Evolutionary conservation across 2,113 vertebrate species (phyloP).

Genomic region (Nanorana parkeri): DNA sequence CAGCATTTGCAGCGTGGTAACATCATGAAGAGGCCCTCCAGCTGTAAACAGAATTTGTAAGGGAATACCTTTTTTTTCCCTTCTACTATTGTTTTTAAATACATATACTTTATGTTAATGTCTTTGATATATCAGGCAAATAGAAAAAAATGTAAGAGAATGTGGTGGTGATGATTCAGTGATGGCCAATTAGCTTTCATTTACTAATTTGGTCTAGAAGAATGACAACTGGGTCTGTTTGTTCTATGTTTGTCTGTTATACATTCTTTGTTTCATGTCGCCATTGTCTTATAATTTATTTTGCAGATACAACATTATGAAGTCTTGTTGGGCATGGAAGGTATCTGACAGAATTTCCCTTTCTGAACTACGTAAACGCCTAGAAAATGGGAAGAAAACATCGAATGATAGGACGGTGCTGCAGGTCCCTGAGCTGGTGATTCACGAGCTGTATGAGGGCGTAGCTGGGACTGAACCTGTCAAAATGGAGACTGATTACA

Average conservation of each 20-base stretch:
- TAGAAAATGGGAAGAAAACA: slow-evolving; percentile 73
- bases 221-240: too few relatives aligned
- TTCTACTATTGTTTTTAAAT: slow-evolving; percentile 67
- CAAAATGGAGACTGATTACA: slow-evolving; percentile 64
- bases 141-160: not conserved
- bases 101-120: slow-evolving; percentile 76
- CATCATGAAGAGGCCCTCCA: slow-evolving; percentile 82
- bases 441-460: slow-evolving; percentile 71
- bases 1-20: slow-evolving; percentile 85
- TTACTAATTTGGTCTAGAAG: too few relatives aligned
- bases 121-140: too few relatives aligned
- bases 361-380: slow-evolving; percentile 70
- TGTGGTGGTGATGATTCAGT: too few relatives aligned
- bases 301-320: slow-evolving; percentile 84
- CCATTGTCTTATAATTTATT: not conserved
- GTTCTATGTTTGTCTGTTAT: too few relatives aligned
- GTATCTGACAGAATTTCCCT: slow-evolving; percentile 74
- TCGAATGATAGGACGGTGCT: slow-evolving; percentile 80
- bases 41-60: slow-evolving; percentile 84
- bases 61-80: slow-evolving; percentile 23
- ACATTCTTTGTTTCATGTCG: too few relatives aligned
- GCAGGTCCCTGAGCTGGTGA: slow-evolving; percentile 75
- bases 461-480: slow-evolving; percentile 67
- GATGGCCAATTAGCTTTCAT: too few relatives aligned
- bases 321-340: slow-evolving; percentile 87